These are phyloP conservation scores for Siniperca scherzeri DNA, from an alignment of 2,797 vertebrate species.

Conservation along the genomic window DNA sequence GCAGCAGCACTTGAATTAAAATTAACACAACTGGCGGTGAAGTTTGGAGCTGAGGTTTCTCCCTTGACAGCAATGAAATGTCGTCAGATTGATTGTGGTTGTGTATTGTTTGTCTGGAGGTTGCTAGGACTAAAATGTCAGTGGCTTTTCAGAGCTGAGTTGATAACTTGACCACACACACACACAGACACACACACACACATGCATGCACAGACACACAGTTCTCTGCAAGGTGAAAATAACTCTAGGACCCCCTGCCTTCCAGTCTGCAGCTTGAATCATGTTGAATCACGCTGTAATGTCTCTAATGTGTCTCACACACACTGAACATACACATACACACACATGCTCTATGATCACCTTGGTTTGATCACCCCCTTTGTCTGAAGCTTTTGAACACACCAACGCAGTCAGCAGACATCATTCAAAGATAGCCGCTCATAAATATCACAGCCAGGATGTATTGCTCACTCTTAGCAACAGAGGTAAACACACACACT, in stretches of 20 bases:
- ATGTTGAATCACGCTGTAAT: slow-evolving; percentile 67
- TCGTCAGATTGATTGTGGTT: slow-evolving; percentile 15
- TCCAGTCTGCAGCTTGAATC: slow-evolving; percentile 59
- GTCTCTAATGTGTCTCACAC: slow-evolving; percentile 4
- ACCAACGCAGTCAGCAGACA: slow-evolving; percentile 52
- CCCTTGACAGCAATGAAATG: background rate
- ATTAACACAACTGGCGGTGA: background rate
- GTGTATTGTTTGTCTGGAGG: slow-evolving; percentile 63
- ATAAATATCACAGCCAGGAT: slow-evolving; percentile 76
- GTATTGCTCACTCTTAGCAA: slow-evolving; percentile 78
- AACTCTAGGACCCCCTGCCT: slow-evolving; percentile 59
- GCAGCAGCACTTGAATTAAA: background rate
- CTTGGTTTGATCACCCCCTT: slow-evolving; percentile 12
- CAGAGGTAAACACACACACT: slow-evolving; percentile 68
- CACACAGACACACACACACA: slow-evolving; percentile 12
- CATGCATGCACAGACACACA: slow-evolving; percentile 3
- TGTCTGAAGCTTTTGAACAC: slow-evolving; percentile 39
- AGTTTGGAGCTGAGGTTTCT: background rate
- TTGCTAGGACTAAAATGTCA: slow-evolving; percentile 65
- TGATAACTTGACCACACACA: slow-evolving; percentile 35
- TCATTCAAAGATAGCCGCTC: slow-evolving; percentile 68
- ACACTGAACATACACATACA: background rate
- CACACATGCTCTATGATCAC: slow-evolving; percentile 10
- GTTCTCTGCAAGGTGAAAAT: slow-evolving; percentile 50
- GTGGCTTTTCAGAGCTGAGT: slow-evolving; percentile 32